phyloP scores from a whole-genome alignment of 2,797 vertebrate genomes.

The Falco rusticolus region DNA sequence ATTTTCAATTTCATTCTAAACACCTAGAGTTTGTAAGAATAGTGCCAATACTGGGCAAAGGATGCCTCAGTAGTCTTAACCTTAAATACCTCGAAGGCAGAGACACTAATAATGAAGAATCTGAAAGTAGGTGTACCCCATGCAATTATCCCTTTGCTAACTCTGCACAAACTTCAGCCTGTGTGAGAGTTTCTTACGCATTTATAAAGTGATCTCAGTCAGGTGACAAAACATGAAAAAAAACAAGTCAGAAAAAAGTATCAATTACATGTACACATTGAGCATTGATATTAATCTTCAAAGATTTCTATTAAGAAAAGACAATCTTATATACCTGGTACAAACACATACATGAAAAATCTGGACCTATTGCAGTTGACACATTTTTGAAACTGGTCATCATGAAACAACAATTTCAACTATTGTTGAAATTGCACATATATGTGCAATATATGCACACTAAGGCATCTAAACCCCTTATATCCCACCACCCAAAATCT shows the following conservation, averaged over 20 bases:
- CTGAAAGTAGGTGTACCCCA: background rate
- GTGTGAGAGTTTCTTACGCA: background rate
- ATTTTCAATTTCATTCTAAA: background rate
- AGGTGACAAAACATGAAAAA: background rate
- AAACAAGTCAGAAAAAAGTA: background rate
- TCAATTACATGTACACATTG: background rate
- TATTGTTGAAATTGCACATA: too few relatives aligned
- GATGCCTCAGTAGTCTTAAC: background rate
- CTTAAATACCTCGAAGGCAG: background rate
- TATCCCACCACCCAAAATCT: background rate
- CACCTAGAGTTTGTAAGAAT: background rate
- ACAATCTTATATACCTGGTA: background rate
- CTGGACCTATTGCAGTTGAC: background rate
- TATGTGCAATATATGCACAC: too few relatives aligned
- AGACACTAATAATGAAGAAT: background rate
- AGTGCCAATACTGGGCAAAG: background rate
- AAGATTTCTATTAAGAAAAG: background rate
- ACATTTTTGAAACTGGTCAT: background rate
- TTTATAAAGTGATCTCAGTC: background rate
- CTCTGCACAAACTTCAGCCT: background rate
- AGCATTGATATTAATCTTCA: background rate
- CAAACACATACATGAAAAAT: background rate
- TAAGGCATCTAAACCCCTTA: background rate
- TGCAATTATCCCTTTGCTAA: background rate
- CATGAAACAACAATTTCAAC: background rate